Conservation (phyloP, 2,888 invertebrate genomes). For the Torymus auratus region DNA sequence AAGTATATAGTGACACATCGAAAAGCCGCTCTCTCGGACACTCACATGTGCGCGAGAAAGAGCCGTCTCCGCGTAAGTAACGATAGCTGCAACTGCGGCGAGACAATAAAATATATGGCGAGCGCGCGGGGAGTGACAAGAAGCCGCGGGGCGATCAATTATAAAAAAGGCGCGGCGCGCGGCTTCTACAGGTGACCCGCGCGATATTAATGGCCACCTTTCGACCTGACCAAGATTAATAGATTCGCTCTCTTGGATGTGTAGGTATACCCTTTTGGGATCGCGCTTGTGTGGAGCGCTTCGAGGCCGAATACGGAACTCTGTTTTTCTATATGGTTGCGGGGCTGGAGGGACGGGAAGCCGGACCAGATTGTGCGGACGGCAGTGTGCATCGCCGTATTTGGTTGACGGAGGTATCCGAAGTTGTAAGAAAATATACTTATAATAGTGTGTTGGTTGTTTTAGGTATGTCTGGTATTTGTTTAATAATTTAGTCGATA, state of each 20-base stretch:
- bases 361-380: too few relatives aligned
- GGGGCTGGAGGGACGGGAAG: not conserved
- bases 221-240: conserved; percentile 70
- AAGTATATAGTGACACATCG: not conserved
- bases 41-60: not conserved
- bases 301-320: not conserved
- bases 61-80: conserved; percentile 25
- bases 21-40: not conserved
- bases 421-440: too few relatives aligned
- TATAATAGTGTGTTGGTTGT: too few relatives aligned
- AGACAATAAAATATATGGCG: conserved; percentile 68
- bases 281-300: not conserved
- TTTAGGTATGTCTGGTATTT: too few relatives aligned
- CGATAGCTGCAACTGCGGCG: conserved; percentile 44
- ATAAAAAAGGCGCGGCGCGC: conserved; percentile 63
- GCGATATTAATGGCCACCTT: conserved; percentile 69
- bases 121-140: conserved; percentile 64
- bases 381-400: not conserved
- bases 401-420: not conserved
- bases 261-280: not conserved
- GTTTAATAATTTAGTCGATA: too few relatives aligned
- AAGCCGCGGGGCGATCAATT: conserved; percentile 66
- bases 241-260: conserved; percentile 49
- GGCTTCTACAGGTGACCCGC: conserved; percentile 64
- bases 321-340: not conserved